phyloP scores from a whole-genome alignment of 2,888 invertebrate species.

The Cosmia trapezina region DNA sequence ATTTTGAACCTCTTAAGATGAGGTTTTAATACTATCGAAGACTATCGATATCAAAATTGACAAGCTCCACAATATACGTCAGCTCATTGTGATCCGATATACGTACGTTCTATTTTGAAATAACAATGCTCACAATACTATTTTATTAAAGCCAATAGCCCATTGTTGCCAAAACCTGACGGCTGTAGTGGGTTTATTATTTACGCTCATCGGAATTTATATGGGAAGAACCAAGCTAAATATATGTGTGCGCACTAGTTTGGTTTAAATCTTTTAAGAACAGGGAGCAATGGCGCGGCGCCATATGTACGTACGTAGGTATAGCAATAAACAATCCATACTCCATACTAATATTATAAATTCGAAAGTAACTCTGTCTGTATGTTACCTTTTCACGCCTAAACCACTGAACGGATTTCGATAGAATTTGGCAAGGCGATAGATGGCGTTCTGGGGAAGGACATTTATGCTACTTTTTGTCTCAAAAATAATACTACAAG shows the following conservation, averaged over 20 bases:
- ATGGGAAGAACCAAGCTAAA: background rate
- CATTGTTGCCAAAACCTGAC: constrained; percentile 42
- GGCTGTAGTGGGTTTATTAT: constrained; percentile 17
- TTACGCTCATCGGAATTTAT: background rate
- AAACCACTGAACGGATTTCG: no score
- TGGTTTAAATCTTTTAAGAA: background rate
- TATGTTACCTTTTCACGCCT: no score
- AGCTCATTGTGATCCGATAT: constrained; percentile 2
- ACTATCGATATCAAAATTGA: background rate
- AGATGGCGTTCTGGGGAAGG: no score
- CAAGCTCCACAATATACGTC: constrained; percentile 24
- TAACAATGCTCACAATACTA: constrained; percentile 28
- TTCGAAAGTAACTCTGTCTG: no score
- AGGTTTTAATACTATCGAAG: background rate
- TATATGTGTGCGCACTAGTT: background rate
- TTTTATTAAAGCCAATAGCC: constrained; percentile 23
- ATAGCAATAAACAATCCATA: no score
- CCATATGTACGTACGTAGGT: no score
- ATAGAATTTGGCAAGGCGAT: no score
- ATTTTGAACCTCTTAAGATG: background rate
- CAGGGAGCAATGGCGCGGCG: background rate
- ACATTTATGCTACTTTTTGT: no score
- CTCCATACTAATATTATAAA: no score
- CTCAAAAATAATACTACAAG: no score
- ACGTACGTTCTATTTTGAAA: constrained; percentile 19